phyloP scores from a whole-genome alignment of 2,888 invertebrate species.

The Tineola bisselliella region DNA sequence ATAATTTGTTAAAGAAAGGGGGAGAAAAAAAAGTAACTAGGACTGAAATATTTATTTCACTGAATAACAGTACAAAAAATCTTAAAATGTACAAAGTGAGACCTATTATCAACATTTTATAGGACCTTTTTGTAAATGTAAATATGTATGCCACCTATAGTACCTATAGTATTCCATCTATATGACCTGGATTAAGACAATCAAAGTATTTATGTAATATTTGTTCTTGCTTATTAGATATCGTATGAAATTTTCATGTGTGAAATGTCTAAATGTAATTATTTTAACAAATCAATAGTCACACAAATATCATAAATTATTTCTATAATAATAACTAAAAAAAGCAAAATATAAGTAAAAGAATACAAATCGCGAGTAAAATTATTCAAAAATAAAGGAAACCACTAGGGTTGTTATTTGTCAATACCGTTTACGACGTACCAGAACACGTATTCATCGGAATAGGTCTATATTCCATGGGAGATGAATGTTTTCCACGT shows the following conservation, averaged over 20 bases:
- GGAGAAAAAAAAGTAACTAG: background rate
- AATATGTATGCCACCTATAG: too few species aligned
- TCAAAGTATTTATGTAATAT: too few species aligned
- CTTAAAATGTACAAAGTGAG: too few species aligned
- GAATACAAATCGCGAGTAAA: background rate
- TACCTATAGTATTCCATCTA: too few species aligned
- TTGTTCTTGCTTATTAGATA: too few species aligned
- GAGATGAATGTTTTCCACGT: conserved; percentile 31
- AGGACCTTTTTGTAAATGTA: too few species aligned
- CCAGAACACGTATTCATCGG: background rate
- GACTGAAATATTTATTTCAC: too few species aligned
- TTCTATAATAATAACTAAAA: background rate
- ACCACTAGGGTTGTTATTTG: background rate
- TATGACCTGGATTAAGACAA: too few species aligned
- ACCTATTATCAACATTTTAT: too few species aligned
- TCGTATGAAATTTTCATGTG: background rate
- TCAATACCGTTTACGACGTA: background rate
- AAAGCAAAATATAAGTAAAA: background rate
- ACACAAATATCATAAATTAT: background rate
- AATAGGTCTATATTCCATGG: conserved; percentile 34
- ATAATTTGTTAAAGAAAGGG: background rate
- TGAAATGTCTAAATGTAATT: background rate
- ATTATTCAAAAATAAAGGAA: background rate
- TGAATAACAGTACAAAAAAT: too few species aligned
- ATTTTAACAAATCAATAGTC: background rate